Conservation (phyloP, 2,113 vertebrate species). For the Amphiprion percula region DNA sequence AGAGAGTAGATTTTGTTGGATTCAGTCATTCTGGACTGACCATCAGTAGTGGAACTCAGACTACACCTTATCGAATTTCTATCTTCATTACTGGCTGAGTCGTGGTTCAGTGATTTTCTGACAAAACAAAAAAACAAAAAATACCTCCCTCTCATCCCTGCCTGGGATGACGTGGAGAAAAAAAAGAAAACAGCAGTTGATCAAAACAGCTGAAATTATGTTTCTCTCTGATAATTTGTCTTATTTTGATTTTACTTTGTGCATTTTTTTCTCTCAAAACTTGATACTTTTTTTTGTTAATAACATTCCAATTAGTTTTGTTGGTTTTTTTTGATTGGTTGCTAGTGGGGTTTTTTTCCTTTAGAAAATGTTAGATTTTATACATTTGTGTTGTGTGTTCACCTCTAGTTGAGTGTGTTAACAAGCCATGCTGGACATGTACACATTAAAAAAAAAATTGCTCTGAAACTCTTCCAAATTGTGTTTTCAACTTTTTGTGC, state of each 20-base stretch:
- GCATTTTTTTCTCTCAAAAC: constrained; percentile 56
- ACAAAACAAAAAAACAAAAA: constrained; percentile 38
- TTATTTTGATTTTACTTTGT: constrained; percentile 67
- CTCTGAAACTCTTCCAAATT: constrained; percentile 48
- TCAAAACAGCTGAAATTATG: constrained; percentile 40
- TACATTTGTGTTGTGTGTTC: constrained; percentile 85
- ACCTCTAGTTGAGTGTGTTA: constrained; percentile 86
- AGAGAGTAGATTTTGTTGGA: constrained; percentile 43
- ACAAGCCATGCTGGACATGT: constrained; percentile 89
- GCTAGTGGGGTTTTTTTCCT: constrained; percentile 64
- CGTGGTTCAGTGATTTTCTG: constrained; percentile 60
- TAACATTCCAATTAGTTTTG: constrained; percentile 83
- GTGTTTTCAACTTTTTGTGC: not conserved
- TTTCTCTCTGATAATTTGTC: constrained; percentile 63
- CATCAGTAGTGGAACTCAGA: constrained; percentile 27
- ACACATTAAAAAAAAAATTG: constrained; percentile 81
- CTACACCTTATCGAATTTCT: constrained; percentile 9
- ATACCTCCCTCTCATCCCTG: constrained; percentile 46
- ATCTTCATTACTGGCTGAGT: constrained; percentile 44
- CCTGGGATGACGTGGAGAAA: constrained; percentile 26
- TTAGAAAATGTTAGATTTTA: constrained; percentile 84
- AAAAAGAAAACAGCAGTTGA: not conserved
- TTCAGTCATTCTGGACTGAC: constrained; percentile 7
- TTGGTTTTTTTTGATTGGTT: constrained; percentile 45
- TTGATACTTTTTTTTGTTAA: constrained; percentile 71